Evolutionary conservation across 2,797 vertebrate species (phyloP).

Genomic region (Calcarius lapponicus): DNA sequence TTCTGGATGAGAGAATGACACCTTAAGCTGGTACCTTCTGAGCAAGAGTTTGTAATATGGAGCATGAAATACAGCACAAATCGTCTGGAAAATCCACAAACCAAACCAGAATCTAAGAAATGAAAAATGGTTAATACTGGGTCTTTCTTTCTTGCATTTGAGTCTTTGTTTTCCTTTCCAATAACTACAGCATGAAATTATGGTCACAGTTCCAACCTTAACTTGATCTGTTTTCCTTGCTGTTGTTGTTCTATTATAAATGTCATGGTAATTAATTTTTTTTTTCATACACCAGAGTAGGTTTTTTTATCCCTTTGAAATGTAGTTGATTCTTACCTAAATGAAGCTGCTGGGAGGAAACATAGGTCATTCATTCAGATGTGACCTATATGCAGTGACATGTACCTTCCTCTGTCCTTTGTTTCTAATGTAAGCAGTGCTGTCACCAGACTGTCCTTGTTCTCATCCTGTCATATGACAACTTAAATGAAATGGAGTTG

Average conservation of each 20-base stretch:
- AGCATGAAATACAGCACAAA: not conserved
- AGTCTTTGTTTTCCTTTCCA: slow-evolving; percentile 12
- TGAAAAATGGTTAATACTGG: not conserved
- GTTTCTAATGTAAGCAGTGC: not conserved
- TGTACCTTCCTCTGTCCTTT: slow-evolving; percentile 27
- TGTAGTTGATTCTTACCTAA: not conserved
- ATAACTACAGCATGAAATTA: not conserved
- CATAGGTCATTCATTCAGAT: not conserved
- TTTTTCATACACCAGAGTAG: not conserved
- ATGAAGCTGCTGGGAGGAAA: slow-evolving; percentile 11
- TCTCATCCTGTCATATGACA: slow-evolving; percentile 37
- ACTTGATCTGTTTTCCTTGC: not conserved
- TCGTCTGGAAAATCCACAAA: not conserved
- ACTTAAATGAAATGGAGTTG: slow-evolving; percentile 31
- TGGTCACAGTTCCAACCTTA: not conserved
- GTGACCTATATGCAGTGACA: not conserved
- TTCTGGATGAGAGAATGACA: not conserved
- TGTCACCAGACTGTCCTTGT: slow-evolving; percentile 43
- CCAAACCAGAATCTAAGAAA: not conserved
- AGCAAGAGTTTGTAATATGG: not conserved
- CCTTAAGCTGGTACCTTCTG: not conserved
- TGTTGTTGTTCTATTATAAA: not conserved
- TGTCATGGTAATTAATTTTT: not conserved
- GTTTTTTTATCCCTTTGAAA: not conserved
- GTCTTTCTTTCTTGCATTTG: not conserved